phyloP scores from a whole-genome alignment of 1,140 invertebrate genomes.

The Drosophila busckii region DNA sequence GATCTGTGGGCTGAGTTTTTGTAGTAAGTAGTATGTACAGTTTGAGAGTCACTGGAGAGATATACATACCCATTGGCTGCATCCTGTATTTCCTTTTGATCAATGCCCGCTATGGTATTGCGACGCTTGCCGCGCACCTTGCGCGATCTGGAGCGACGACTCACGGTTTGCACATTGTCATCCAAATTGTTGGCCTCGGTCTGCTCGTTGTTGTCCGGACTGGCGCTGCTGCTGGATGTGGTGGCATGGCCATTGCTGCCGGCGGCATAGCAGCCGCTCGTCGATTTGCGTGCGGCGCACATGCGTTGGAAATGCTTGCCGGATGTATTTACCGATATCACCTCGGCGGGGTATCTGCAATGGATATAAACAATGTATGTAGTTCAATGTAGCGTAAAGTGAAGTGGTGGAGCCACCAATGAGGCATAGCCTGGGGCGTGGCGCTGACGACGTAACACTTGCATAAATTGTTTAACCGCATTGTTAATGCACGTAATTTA shows the following conservation, averaged over 20 bases:
- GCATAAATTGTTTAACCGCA: constrained; percentile 64
- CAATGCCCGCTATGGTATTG: constrained; percentile 93
- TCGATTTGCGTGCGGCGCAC: constrained; percentile 89
- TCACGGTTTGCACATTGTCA: constrained; percentile 82
- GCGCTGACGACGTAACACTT: constrained; percentile 41
- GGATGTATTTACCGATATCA: constrained; percentile 92
- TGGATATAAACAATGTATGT: not conserved
- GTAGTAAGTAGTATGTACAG: constrained; percentile 53
- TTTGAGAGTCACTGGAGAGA: constrained; percentile 31
- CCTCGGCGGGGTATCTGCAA: constrained; percentile 89
- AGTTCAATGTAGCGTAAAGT: constrained; percentile 53
- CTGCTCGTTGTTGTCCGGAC: constrained; percentile 59
- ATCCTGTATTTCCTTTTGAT: constrained; percentile 91
- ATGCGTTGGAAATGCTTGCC: constrained; percentile 92
- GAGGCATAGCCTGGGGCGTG: constrained; percentile 46
- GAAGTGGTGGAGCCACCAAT: constrained; percentile 43
- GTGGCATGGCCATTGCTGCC: constrained; percentile 77
- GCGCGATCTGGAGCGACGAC: constrained; percentile 85
- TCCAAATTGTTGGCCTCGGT: constrained; percentile 73
- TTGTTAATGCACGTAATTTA: constrained; percentile 66
- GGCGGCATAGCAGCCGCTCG: constrained; percentile 80
- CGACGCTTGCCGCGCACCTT: constrained; percentile 89
- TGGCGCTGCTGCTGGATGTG: constrained; percentile 76
- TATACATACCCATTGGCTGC: constrained; percentile 87
- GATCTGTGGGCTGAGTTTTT: constrained; percentile 38